Percentiles rank a stretch among this genome's conserved stretches.
phyloP scores from a whole-genome alignment of 1,140 invertebrate genomes.

The silkworm (Bombyx mori) region DNA sequence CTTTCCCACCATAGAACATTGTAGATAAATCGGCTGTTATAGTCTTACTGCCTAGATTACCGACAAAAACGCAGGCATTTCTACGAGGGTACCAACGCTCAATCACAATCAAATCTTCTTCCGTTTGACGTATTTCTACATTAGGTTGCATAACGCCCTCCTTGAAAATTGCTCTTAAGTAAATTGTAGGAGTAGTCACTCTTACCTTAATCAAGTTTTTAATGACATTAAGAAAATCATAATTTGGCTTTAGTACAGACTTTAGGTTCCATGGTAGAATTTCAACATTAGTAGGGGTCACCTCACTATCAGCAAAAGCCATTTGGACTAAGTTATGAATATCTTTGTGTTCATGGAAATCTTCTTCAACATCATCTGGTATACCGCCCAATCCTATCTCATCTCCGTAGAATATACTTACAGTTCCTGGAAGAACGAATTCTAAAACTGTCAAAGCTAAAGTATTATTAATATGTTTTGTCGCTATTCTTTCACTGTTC shows the following conservation, averaged over 20 bases:
- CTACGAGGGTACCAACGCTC: constrained; percentile 83
- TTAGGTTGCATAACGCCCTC: constrained; percentile 74
- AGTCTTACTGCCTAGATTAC: constrained; percentile 75
- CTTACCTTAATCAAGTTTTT: constrained; percentile 73
- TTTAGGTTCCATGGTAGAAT: constrained; percentile 75
- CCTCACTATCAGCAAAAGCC: constrained; percentile 66
- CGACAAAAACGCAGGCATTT: constrained; percentile 80
- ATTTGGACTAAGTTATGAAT: constrained; percentile 78
- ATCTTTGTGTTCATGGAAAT: constrained; percentile 75
- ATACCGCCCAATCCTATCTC: constrained; percentile 76
- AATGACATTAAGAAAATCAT: constrained; percentile 68
- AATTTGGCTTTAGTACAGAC: constrained; percentile 51
- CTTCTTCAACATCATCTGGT: constrained; percentile 65
- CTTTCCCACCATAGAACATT: constrained; percentile 82
- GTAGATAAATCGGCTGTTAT: constrained; percentile 79
- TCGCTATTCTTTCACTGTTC: constrained; percentile 73
- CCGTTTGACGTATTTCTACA: constrained; percentile 75
- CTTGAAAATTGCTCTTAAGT: constrained; percentile 77
- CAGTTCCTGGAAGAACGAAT: constrained; percentile 84
- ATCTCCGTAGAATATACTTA: constrained; percentile 87
- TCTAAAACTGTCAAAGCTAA: constrained; percentile 77
- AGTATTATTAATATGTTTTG: constrained; percentile 73
- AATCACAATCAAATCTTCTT: constrained; percentile 77
- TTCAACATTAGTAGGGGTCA: constrained; percentile 15
- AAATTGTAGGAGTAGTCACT: constrained; percentile 76